Percentiles rank a stretch among this genome's conserved stretches.
phyloP scores from a whole-genome alignment of 2,113 vertebrate genomes.

The Tyrannus savana region DNA sequence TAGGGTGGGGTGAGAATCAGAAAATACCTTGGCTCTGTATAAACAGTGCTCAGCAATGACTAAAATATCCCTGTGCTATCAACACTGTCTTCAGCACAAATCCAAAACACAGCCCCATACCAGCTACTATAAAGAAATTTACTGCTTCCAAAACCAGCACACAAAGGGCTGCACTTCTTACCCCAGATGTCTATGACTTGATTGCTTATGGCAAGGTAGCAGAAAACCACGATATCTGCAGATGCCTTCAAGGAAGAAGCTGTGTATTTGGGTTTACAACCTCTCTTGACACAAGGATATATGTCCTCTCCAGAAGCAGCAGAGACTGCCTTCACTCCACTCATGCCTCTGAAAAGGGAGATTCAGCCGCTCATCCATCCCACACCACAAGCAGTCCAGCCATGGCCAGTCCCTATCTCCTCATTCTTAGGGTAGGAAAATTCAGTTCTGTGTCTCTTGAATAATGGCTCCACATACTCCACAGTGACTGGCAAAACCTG shows the following conservation, averaged over 20 bases:
- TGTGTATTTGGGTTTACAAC: neutral
- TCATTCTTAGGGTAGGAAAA: neutral
- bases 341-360: neutral
- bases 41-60: neutral
- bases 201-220: neutral
- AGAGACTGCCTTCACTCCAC: fast-evolving
- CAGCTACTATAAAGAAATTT: neutral
- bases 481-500: neutral
- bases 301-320: neutral
- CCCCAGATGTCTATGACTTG: neutral
- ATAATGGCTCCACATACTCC: neutral
- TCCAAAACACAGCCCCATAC: neutral
- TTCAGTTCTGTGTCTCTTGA: neutral
- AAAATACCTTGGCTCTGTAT: neutral
- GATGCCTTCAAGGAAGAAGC: neutral
- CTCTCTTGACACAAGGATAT: neutral
- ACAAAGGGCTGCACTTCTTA: neutral
- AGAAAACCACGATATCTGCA: neutral
- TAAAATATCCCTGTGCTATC: neutral
- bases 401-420: neutral
- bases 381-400: neutral
- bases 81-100: neutral
- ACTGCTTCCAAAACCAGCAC: fast-evolving
- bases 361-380: neutral
- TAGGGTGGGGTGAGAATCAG: neutral